Conservation (phyloP, 2,888 invertebrate species). For the Sphinx pinastri region DNA sequence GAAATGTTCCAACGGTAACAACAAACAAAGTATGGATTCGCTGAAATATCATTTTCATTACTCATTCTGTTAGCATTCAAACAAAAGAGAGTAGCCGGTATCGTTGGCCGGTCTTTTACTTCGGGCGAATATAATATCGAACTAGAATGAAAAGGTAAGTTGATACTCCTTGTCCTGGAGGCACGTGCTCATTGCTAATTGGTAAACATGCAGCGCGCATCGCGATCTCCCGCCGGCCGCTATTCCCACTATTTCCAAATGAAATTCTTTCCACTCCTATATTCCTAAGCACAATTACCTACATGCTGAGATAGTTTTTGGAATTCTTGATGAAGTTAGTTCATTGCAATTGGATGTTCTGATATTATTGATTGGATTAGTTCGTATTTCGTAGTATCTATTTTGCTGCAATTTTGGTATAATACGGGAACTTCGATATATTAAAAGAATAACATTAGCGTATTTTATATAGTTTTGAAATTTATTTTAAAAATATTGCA, state of each 20-base stretch:
- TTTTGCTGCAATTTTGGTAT: background rate
- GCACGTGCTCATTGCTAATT: conserved; percentile 56
- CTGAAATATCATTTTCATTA: conserved; percentile 34
- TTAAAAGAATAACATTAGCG: background rate
- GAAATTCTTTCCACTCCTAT: conserved; percentile 75
- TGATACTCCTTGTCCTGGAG: conserved; percentile 44
- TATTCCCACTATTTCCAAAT: conserved; percentile 71
- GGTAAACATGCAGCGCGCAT: conserved; percentile 70
- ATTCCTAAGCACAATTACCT: conserved; percentile 68
- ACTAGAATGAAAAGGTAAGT: conserved; percentile 50
- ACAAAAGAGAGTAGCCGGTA: conserved; percentile 35
- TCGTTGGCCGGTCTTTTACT: conserved; percentile 38
- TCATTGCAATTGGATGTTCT: conserved; percentile 72
- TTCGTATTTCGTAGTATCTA: background rate
- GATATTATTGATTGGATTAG: background rate
- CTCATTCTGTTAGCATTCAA: conserved; percentile 38
- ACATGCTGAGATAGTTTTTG: conserved; percentile 56
- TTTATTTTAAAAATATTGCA: too few relatives aligned
- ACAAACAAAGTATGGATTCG: conserved; percentile 47
- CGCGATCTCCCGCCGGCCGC: conserved; percentile 53
- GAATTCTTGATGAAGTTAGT: conserved; percentile 63
- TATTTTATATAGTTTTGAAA: too few relatives aligned
- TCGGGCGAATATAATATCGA: conserved; percentile 57
- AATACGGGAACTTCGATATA: background rate
- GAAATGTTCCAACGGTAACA: conserved; percentile 54